phyloP scores from a whole-genome alignment of 1,140 invertebrate genomes.

The Drosophila baimaii region DNA sequence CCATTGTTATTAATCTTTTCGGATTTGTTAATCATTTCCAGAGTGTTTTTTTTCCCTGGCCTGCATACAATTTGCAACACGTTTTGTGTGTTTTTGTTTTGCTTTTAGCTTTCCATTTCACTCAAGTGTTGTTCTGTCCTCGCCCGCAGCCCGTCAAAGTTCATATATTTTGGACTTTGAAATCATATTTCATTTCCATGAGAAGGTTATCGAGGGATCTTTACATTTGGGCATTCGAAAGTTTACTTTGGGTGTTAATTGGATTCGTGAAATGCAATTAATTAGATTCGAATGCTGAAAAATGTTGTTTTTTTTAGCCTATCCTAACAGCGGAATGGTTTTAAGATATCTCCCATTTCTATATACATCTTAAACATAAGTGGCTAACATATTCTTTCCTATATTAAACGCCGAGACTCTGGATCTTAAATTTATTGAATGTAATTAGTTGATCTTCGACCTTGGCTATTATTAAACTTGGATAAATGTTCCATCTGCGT shows the following conservation, averaged over 20 bases:
- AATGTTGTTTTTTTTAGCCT: background rate
- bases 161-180: slow-evolving; percentile 15
- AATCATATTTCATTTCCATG: slow-evolving; percentile 42
- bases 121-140: slow-evolving; percentile 40
- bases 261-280: slow-evolving; percentile 36
- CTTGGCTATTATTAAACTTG: background rate
- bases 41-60: slow-evolving; percentile 35
- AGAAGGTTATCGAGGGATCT: slow-evolving; percentile 41
- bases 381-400: background rate
- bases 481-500: background rate
- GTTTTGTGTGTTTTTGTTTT: slow-evolving; percentile 53
- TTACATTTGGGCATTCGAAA: slow-evolving; percentile 36
- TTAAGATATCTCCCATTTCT: background rate
- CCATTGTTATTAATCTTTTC: slow-evolving; percentile 60
- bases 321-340: background rate
- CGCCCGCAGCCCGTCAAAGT: slow-evolving; percentile 21
- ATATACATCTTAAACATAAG: background rate
- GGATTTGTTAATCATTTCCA: slow-evolving; percentile 40
- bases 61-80: slow-evolving; percentile 74
- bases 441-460: background rate
- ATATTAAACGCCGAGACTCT: background rate
- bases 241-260: slow-evolving; percentile 45
- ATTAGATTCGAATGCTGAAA: slow-evolving; percentile 13
- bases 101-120: slow-evolving; percentile 70
- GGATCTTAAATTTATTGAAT: background rate